These are phyloP conservation scores for Arion vulgaris DNA, from an alignment of 1,140 invertebrate genomes.

Conservation along the genomic window DNA sequence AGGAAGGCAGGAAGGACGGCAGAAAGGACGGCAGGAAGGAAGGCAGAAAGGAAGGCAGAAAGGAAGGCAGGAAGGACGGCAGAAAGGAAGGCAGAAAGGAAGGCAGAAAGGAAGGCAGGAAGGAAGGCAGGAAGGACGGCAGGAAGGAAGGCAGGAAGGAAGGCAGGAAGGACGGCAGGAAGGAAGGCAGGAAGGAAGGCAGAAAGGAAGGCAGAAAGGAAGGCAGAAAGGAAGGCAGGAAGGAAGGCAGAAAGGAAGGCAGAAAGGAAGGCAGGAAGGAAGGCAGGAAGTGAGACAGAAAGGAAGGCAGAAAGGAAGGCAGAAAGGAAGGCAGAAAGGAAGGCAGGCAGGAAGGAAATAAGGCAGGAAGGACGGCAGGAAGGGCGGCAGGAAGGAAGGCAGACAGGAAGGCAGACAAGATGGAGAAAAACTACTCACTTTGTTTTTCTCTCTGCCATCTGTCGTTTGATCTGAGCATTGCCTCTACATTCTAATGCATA, in stretches of 20 bases:
- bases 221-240: constrained; percentile 32
- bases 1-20: no score
- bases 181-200: constrained; percentile 31
- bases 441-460: constrained; percentile 68
- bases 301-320: constrained; percentile 29
- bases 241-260: constrained; percentile 27
- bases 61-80: not conserved
- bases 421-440: constrained; percentile 54
- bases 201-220: constrained; percentile 35
- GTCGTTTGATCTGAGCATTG: constrained; percentile 67
- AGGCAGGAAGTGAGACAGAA: not conserved
- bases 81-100: not conserved
- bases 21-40: no score
- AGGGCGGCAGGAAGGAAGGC: not conserved
- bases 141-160: not conserved
- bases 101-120: not conserved
- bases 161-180: not conserved
- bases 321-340: constrained; percentile 18
- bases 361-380: not conserved
- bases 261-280: constrained; percentile 25
- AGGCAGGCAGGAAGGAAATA: not conserved
- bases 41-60: not conserved
- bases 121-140: not conserved
- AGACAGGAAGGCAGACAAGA: not conserved
- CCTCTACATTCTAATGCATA: constrained; percentile 66